Evolutionary conservation across 2,797 vertebrate genomes (phyloP), one percentile per base, ranked within the genome.

Genomic region (Melanotaenia pygmaea): DNA sequence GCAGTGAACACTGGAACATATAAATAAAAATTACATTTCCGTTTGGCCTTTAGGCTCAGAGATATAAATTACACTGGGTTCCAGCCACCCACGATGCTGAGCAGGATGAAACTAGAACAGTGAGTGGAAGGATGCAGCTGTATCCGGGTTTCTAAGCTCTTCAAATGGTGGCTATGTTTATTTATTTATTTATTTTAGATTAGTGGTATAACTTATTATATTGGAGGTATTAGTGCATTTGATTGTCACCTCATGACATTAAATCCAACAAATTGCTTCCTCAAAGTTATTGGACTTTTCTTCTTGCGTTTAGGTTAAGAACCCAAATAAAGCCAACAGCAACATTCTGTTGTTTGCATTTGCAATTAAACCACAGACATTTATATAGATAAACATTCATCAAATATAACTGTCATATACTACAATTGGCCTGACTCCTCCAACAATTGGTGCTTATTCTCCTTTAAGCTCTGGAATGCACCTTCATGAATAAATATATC

Each of bases 391-490:
- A 26, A 22, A 34, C 32, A 32, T 69, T 59, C 43, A 69, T 70
- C 60, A 67, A 67, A 67, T 59, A 37, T 28, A 45, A 28, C 24
- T 47, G 7, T 58, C 45, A 38, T 32, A 45, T 58, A 58, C 56
- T 30, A 54, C 35, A 38, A 67, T 58, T 26, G 38, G 53, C 38
- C 57, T 67, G 50, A 67, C 58, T 57, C 57, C 26, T 32, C 51
- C 26, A 63, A 59, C 54, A 45, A 45, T 53, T 35, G 43, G 32
- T 50, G 43, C 40, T 53, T 56, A 56, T 62, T 71, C 68, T 71
- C 37, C 20, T 45, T 20, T 28, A 16, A 51, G 58, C 58, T 61
- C 45, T 37, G 50, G 51, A 69, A 51, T 51, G 37, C 7, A 30
- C 1, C 3, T 16, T 20, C 37, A 58, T 67, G 30, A 67, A 43